Conservation (phyloP, 2,888 invertebrate species). For the Lepidochrysops patricia region DNA sequence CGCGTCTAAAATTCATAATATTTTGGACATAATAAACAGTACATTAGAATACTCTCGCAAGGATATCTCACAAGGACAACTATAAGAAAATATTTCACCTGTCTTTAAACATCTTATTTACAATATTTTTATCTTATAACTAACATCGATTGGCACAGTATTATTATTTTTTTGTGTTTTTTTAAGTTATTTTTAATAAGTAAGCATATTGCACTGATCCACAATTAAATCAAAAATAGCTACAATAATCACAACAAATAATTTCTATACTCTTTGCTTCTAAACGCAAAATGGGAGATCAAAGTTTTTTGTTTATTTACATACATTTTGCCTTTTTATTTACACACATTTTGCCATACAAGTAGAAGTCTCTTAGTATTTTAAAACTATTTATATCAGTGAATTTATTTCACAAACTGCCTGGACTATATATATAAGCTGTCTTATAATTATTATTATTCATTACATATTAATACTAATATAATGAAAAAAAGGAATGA, state of each 20-base stretch:
- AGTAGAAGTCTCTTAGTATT: too few relatives aligned
- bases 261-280: too few relatives aligned
- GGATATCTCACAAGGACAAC: neutral
- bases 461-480: neutral
- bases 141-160: neutral
- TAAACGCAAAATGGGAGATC: neutral
- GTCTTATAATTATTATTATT: neutral
- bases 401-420: too few relatives aligned
- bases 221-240: neutral
- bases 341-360: too few relatives aligned
- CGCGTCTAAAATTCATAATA: neutral
- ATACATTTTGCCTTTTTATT: too few relatives aligned
- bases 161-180: neutral
- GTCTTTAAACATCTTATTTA: neutral
- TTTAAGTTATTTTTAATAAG: neutral
- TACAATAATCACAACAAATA: neutral
- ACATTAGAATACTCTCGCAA: neutral
- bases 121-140: neutral
- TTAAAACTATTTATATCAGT: too few relatives aligned
- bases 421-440: too few relatives aligned
- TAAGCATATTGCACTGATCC: neutral
- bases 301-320: neutral
- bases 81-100: neutral
- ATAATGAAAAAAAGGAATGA: neutral
- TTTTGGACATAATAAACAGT: neutral